These are phyloP conservation scores for Mechanitis mazaeus DNA, from an alignment of 2,888 invertebrate genomes.

Conservation along the genomic window DNA sequence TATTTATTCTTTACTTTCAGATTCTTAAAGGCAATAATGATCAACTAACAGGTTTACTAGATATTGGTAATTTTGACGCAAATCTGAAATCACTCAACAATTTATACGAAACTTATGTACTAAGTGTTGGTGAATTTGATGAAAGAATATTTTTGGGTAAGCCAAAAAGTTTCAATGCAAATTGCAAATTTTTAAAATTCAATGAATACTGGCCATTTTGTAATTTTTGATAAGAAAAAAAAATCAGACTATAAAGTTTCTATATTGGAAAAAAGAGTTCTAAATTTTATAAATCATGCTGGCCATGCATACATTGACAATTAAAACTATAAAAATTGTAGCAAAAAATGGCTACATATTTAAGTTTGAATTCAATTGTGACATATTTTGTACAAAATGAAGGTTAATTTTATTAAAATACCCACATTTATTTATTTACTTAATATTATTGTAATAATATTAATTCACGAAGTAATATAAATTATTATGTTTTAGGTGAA, in stretches of 20 bases:
- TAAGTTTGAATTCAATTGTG: slow-evolving; percentile 28
- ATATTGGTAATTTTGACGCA: slow-evolving; percentile 86
- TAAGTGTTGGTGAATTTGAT: slow-evolving; percentile 96
- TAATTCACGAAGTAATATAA: neutral
- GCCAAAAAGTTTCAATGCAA: slow-evolving; percentile 27
- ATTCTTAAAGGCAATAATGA: slow-evolving; percentile 84
- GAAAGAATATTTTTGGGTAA: slow-evolving; percentile 95
- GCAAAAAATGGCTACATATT: slow-evolving; percentile 27
- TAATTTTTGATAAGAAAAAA: no score
- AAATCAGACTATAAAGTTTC: no score
- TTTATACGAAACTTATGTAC: slow-evolving; percentile 92
- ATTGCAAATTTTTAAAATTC: neutral
- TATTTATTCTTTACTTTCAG: slow-evolving; percentile 46
- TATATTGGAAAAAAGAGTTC: no score
- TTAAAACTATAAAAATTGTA: slow-evolving; percentile 5
- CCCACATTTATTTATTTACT: neutral
- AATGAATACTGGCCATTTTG: neutral
- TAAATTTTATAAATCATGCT: neutral
- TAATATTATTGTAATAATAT: neutral
- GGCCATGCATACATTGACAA: neutral
- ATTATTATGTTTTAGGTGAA: slow-evolving; percentile 51
- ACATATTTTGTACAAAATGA: slow-evolving; percentile 25
- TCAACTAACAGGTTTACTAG: slow-evolving; percentile 85
- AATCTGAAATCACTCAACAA: slow-evolving; percentile 91
- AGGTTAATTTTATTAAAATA: slow-evolving; percentile 5